These are phyloP conservation scores for Pionites leucogaster DNA, from an alignment of 2,113 vertebrate species.

Conservation along the genomic window DNA sequence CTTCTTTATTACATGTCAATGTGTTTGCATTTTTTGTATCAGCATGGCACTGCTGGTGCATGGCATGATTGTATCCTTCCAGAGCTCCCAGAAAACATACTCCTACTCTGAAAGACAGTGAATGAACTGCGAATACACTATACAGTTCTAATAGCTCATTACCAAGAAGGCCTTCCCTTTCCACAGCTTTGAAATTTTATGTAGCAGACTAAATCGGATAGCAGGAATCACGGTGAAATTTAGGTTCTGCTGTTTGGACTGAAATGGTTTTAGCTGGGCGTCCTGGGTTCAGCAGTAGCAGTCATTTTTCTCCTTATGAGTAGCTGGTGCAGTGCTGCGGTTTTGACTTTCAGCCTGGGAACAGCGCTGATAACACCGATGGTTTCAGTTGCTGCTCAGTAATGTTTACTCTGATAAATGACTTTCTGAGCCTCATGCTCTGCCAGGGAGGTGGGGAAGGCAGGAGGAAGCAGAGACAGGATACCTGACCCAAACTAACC, in stretches of 20 bases:
- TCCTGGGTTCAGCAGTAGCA: background rate
- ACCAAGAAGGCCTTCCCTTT: background rate
- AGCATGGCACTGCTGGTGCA: background rate
- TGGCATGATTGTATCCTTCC: background rate
- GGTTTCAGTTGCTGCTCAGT: too few relatives aligned
- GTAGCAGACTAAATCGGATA: background rate
- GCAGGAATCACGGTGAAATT: background rate
- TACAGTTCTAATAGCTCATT: background rate
- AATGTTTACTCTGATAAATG: too few relatives aligned
- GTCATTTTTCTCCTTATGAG: background rate
- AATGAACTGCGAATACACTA: background rate
- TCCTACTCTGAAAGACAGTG: background rate
- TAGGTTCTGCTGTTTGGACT: background rate
- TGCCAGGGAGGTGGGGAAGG: too few relatives aligned
- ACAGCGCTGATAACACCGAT: too few relatives aligned
- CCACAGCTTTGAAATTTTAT: background rate
- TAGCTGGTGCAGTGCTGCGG: background rate
- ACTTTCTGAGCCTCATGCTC: too few relatives aligned
- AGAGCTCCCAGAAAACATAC: background rate
- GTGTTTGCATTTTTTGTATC: background rate
- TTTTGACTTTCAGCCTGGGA: background rate
- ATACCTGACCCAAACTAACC: too few relatives aligned
- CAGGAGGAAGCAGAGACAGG: too few relatives aligned
- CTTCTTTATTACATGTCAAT: background rate
- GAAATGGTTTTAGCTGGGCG: background rate